Evolutionary conservation across 2,113 vertebrate genomes (phyloP), one percentile per base, ranked within the genome.

Genomic region (Anoura caudifer): DNA sequence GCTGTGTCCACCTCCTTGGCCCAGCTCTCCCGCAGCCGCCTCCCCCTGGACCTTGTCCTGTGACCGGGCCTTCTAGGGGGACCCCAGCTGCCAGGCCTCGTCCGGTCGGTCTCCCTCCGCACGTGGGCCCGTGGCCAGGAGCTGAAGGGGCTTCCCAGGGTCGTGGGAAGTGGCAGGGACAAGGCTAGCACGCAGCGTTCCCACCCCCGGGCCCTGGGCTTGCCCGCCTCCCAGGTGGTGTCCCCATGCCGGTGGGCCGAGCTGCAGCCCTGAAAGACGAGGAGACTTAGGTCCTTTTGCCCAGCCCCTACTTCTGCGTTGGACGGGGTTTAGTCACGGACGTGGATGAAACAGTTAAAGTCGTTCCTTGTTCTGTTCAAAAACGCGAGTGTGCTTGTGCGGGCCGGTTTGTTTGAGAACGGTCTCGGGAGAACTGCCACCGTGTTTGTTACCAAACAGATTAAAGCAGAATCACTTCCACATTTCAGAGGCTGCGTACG

Each of bases 81-180:
- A 63, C 36, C 36, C 72, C 3, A 24, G 14, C 56, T 11, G 5
- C 69, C 15, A 52, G 47, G 22, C 54, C 54, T 56, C 56, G 24
- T 26, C 56, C 56, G 11, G 22, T 9, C 9, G 22, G 24, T 31
- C 4, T 38, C 12, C 31, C 20, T 38, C 20, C 26, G 50, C 45
- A 41, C 31, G 13, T 0, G 0, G n/a, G 12, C 5, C 22, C 45
- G 7, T 24, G 36, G 61, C 24, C 0, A 12, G 43, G 63, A 26
- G 28, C 86, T 10, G n/a, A n/a, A 26, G 12, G 3, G 43, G 22
- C 47, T 56, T 47, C 47, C 45, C 2, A 13, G n/a, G 36, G 41
- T 20, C 56, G 1, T 4, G 0, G 36, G 41, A 56, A 56, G 0
- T 4, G 20, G 10, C 50, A 26, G 11, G 20, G 11, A 61, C 36